Percentiles rank a stretch among this genome's conserved stretches.
Evolutionary conservation across 2,888 invertebrate species (phyloP).

Genomic region (Belgica antarctica): DNA sequence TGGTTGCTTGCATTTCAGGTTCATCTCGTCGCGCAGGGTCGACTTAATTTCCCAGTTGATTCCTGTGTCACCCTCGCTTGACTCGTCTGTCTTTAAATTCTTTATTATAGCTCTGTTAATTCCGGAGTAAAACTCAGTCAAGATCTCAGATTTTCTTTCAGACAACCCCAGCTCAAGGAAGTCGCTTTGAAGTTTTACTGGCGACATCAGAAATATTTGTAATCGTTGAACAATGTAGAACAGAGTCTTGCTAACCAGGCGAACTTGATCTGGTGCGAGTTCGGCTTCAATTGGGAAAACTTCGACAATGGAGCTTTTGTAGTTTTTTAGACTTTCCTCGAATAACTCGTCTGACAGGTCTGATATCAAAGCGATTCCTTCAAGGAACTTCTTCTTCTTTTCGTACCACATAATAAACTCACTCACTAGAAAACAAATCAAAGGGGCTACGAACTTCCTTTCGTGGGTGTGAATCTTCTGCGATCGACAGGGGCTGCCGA

Average conservation of each 20-base stretch:
- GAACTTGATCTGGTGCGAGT: neutral
- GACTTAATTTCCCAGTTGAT: slow-evolving; percentile 27
- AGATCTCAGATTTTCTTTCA: slow-evolving; percentile 2
- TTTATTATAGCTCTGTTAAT: neutral
- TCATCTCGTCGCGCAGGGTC: neutral
- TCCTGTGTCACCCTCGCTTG: neutral
- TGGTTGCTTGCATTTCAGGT: slow-evolving; percentile 8
- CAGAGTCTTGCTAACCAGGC: slow-evolving; percentile 12
- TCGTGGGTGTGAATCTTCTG: too few relatives aligned
- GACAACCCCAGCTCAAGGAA: slow-evolving; percentile 1
- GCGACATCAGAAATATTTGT: slow-evolving; percentile 17
- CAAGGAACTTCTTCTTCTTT: slow-evolving; percentile 22
- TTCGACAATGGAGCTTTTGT: neutral
- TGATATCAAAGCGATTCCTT: neutral
- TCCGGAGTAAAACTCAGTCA: slow-evolving; percentile 19
- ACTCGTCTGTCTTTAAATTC: neutral
- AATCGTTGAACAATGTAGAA: slow-evolving; percentile 20
- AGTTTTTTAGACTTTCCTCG: neutral
- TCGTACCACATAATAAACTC: slow-evolving; percentile 41
- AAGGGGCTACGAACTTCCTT: too few relatives aligned
- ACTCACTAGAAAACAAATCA: too few relatives aligned
- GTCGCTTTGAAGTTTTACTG: slow-evolving; percentile 28
- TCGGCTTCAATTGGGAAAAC: neutral
- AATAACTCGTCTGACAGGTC: neutral
- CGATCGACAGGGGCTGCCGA: too few relatives aligned